Evolutionary conservation across 2,888 invertebrate species (phyloP).

Genomic region (Machimus atricapillus): DNA sequence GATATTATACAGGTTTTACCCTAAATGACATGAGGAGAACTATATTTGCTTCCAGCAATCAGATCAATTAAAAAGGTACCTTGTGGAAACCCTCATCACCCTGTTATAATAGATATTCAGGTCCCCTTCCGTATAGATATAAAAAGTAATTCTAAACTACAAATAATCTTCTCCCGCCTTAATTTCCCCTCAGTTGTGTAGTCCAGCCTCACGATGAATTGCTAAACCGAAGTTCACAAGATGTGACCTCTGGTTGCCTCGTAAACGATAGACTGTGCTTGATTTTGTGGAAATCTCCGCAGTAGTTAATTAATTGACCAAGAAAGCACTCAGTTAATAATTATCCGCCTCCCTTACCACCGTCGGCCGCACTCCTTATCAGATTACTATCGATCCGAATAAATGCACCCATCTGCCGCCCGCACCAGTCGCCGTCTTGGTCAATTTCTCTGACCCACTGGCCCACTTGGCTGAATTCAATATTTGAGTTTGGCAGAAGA

Average conservation of each 20-base stretch:
- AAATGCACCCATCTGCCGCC: background rate
- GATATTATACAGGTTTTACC: too few species aligned
- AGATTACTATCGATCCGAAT: background rate
- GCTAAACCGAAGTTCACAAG: background rate
- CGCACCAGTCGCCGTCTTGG: background rate
- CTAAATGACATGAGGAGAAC: too few species aligned
- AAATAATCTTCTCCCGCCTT: background rate
- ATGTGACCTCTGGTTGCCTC: background rate
- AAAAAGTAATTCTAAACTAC: background rate
- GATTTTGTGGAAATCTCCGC: background rate
- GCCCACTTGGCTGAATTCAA: background rate
- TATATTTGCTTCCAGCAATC: too few species aligned
- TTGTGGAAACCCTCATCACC: background rate
- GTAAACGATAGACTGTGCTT: background rate
- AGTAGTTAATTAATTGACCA: background rate
- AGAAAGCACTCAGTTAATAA: background rate
- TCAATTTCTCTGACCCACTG: background rate
- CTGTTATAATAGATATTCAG: background rate
- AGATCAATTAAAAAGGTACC: background rate
- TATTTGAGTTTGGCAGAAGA: background rate
- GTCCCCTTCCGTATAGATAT: background rate
- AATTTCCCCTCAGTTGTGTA: background rate
- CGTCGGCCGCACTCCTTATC: background rate
- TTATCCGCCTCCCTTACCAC: background rate
- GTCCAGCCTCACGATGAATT: background rate